Evolutionary conservation across 1,140 invertebrate genomes (phyloP).

Genomic region (Macrosteles quadrilineatus): DNA sequence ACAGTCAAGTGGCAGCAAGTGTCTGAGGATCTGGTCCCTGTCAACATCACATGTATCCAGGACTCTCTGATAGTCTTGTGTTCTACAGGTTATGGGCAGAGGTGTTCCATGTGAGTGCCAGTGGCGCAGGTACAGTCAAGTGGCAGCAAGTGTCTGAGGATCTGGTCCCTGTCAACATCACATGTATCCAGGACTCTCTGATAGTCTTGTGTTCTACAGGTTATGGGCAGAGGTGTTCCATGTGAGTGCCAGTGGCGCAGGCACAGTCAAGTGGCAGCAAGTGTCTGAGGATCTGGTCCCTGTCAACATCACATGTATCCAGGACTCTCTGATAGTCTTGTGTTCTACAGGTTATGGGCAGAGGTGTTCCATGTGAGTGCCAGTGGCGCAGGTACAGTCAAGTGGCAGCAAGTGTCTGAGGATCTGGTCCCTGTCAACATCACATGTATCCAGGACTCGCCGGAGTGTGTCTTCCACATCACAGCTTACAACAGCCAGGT

Average conservation of each 20-base stretch:
- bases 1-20: slow-evolving; percentile 96
- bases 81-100: slow-evolving; percentile 91
- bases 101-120: slow-evolving; percentile 93
- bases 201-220: slow-evolving; percentile 57
- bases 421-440: slow-evolving; percentile 97
- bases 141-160: slow-evolving; percentile 98
- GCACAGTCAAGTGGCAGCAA: slow-evolving; percentile 94
- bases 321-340: slow-evolving; percentile 84
- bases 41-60: slow-evolving; percentile 96
- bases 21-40: slow-evolving; percentile 95
- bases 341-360: slow-evolving; percentile 83
- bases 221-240: slow-evolving; percentile 98
- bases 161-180: slow-evolving; percentile 96
- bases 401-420: slow-evolving; percentile 97
- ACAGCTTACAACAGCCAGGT: slow-evolving; percentile 98
- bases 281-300: slow-evolving; percentile 97
- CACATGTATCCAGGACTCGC: slow-evolving; percentile 93
- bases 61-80: slow-evolving; percentile 68
- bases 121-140: slow-evolving; percentile 84
- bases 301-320: slow-evolving; percentile 95
- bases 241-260: slow-evolving; percentile 85
- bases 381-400: slow-evolving; percentile 82
- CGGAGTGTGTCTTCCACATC: slow-evolving; percentile 96
- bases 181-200: slow-evolving; percentile 94
- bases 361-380: slow-evolving; percentile 96